These are phyloP conservation scores for Teleogryllus occipitalis DNA, from an alignment of 1,140 invertebrate species.

Conservation along the genomic window DNA sequence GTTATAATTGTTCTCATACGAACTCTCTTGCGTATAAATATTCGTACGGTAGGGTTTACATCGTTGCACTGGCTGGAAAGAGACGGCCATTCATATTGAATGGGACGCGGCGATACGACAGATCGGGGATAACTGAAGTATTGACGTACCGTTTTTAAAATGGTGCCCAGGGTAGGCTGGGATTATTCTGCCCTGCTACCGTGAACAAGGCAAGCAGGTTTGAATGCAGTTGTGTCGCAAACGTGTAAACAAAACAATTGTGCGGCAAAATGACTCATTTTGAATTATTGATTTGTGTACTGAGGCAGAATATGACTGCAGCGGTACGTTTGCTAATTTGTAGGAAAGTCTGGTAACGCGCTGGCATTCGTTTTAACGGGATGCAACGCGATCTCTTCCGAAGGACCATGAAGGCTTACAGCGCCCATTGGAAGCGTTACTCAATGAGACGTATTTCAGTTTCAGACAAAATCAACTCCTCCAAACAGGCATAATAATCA, in stretches of 20 bases:
- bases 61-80: too few relatives aligned
- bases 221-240: background rate
- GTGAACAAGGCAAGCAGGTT: slow-evolving; percentile 3
- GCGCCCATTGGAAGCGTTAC: too few relatives aligned
- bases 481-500: too few relatives aligned
- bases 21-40: too few relatives aligned
- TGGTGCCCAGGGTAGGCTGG: background rate
- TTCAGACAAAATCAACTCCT: too few relatives aligned
- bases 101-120: too few relatives aligned
- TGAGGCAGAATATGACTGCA: background rate
- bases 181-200: background rate
- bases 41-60: too few relatives aligned
- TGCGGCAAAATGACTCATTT: background rate
- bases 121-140: background rate
- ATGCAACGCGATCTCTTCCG: background rate
- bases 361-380: background rate
- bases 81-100: too few relatives aligned
- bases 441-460: too few relatives aligned
- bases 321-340: background rate
- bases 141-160: background rate
- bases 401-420: too few relatives aligned
- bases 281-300: slow-evolving; percentile 5
- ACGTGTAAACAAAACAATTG: slow-evolving; percentile 5
- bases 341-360: background rate
- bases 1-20: too few relatives aligned